phyloP scores from a whole-genome alignment of 2,888 invertebrate species.

The Melangyna quadrimaculata region DNA sequence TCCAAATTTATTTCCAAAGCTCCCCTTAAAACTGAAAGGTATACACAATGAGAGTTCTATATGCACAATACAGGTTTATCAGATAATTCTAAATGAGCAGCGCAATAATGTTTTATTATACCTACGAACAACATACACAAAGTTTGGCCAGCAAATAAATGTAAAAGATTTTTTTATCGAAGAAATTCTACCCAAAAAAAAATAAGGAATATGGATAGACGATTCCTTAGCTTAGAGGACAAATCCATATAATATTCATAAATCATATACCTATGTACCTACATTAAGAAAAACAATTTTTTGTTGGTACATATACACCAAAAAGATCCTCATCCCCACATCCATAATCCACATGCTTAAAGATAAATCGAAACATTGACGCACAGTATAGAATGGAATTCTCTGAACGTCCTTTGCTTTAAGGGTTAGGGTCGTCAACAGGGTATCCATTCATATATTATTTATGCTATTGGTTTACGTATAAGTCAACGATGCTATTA shows the following conservation, averaged over 20 bases:
- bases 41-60: neutral
- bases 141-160: neutral
- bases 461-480: constrained; percentile 27
- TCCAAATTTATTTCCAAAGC: neutral
- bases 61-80: neutral
- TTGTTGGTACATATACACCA: neutral
- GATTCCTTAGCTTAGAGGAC: neutral
- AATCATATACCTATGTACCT: too few relatives aligned
- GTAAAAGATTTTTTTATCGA: neutral
- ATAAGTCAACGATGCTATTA: constrained; percentile 56
- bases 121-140: too few relatives aligned
- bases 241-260: neutral
- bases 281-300: neutral
- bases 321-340: neutral
- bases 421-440: neutral
- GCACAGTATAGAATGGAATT: neutral
- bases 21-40: neutral
- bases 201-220: neutral
- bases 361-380: neutral
- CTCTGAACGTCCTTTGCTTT: neutral
- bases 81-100: constrained; percentile 11
- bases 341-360: neutral
- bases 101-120: neutral
- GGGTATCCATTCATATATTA: neutral
- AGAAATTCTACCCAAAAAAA: neutral